Evolutionary conservation across 2,888 invertebrate species (phyloP).

Genomic region (Scaptomyza parva): DNA sequence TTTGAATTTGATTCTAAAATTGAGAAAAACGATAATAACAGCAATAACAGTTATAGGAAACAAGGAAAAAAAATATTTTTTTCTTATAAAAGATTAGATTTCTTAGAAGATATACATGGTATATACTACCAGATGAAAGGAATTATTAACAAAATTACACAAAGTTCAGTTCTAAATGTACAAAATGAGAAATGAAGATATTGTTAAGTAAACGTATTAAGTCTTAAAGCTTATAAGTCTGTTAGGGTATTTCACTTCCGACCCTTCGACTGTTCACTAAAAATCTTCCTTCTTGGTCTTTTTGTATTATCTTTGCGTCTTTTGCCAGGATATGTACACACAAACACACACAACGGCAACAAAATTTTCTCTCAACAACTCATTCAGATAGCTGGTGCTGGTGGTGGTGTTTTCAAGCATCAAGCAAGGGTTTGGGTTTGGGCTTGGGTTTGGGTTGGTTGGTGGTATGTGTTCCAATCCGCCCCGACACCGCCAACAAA

Average conservation of each 20-base stretch:
- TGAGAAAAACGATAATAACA: too few species aligned
- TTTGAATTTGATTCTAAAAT: too few species aligned
- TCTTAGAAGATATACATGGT: too few species aligned
- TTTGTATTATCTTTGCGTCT: slow-evolving; percentile 48
- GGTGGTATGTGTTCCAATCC: slow-evolving; percentile 29
- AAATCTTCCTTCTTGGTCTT: not conserved
- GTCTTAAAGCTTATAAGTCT: not conserved
- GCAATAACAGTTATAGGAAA: too few species aligned
- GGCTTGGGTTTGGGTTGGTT: slow-evolving; percentile 12
- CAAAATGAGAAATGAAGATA: too few species aligned
- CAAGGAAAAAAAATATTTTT: too few species aligned
- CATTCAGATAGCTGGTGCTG: slow-evolving; percentile 18
- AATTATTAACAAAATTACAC: too few species aligned
- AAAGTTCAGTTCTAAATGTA: too few species aligned
- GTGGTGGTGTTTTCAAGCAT: slow-evolving; percentile 26
- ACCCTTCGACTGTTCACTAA: not conserved
- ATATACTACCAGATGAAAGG: too few species aligned
- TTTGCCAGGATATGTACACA: slow-evolving; percentile 32
- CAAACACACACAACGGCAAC: slow-evolving; percentile 6
- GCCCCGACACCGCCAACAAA: slow-evolving; percentile 48
- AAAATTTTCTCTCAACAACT: slow-evolving; percentile 16
- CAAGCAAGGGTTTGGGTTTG: slow-evolving; percentile 3
- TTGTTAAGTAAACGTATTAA: too few species aligned
- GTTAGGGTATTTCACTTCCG: slow-evolving; percentile 1
- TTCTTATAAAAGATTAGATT: too few species aligned